A percentile compares a stretch with the other conserved stretches of the same genome.
These are phyloP conservation scores for Thymelicus acteon DNA, from an alignment of 2,888 invertebrate species.

Conservation along the genomic window DNA sequence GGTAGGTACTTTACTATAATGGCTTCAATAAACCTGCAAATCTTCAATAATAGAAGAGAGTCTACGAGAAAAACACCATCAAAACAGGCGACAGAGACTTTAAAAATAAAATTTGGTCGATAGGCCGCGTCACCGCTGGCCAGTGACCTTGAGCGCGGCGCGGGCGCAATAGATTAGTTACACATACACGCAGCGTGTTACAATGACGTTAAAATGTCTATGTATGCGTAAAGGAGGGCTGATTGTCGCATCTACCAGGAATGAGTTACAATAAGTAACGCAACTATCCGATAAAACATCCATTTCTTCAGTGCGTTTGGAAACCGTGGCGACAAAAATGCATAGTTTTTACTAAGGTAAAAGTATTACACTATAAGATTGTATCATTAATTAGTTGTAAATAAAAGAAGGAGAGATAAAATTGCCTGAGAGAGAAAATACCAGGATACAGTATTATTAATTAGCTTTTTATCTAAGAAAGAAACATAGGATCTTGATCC, in stretches of 20 bases:
- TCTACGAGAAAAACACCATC: conserved; percentile 42
- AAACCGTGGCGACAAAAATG: conserved; percentile 25
- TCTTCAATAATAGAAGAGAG: conserved; percentile 25
- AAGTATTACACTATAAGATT: conserved; percentile 15
- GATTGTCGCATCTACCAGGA: conserved; percentile 45
- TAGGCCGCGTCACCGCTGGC: conserved; percentile 66
- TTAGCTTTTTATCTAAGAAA: too few species aligned
- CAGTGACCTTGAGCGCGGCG: conserved; percentile 74
- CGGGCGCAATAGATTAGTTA: conserved; percentile 71
- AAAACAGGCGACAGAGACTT: conserved; percentile 59
- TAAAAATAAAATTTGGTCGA: conserved; percentile 62
- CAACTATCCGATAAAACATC: conserved; percentile 54
- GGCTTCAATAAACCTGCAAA: neutral
- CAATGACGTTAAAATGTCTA: conserved; percentile 42
- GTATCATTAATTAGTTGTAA: neutral
- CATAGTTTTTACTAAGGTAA: conserved; percentile 30
- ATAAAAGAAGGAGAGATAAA: neutral
- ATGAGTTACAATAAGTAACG: conserved; percentile 47
- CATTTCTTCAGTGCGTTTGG: conserved; percentile 37
- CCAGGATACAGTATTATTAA: too few species aligned
- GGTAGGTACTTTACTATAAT: neutral
- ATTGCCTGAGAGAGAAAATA: neutral
- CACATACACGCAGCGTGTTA: conserved; percentile 50
- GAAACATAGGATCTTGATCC: too few species aligned
- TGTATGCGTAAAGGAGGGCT: conserved; percentile 52